Base-by-base conservation (phyloP, 1,140 invertebrate species). In the Vanessa atalanta region DNA sequence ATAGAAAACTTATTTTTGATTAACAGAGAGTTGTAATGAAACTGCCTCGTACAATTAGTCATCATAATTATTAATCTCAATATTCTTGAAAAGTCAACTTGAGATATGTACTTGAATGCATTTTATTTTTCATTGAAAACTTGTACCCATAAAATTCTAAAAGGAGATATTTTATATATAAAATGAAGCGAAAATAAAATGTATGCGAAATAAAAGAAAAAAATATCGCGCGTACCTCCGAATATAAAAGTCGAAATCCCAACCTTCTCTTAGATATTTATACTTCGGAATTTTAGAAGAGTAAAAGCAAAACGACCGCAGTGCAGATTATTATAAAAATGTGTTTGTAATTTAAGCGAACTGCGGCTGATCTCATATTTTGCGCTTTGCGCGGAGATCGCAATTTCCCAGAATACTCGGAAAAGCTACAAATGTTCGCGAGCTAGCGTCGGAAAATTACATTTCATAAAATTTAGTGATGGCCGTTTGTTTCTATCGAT, bases 381-480 rank as follows among this genome's bases (percentile, higher is more conserved):
- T 84, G 83, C 86, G 76, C 84, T 78, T 37, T 48, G 47, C 67
- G 5, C 82, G 77, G 81, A 87, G 86, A 91, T 91, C 89, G 89
- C 89, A 91, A 91, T 92, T 92, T 90, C 87, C 89, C 88, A 83
- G 84, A 86, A 88, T 88, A 91, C 89, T 90, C 88, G 88, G 88
- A 82, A 89, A 92, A 90, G 90, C 90, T 92, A 92, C 90, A 92
- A 92, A 90, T 90, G 90, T 90, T 89, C 84, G 81, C 83, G 84
- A 88, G 88, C 84, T 88, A 83, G 78, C 87, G 81, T 84, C 83
- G 86, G 88, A 91, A 91, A 93, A 93, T 93, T 91, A 91, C 88
- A 91, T 93, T 91, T 93, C 88, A 93, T 88, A 90, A 88, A 88
- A 88, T 88, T 82, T 91, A 91, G 89, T 85, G 88, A 83, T 78